phyloP scores from a whole-genome alignment of 2,797 vertebrate genomes.

The Intellagama lesueurii region DNA sequence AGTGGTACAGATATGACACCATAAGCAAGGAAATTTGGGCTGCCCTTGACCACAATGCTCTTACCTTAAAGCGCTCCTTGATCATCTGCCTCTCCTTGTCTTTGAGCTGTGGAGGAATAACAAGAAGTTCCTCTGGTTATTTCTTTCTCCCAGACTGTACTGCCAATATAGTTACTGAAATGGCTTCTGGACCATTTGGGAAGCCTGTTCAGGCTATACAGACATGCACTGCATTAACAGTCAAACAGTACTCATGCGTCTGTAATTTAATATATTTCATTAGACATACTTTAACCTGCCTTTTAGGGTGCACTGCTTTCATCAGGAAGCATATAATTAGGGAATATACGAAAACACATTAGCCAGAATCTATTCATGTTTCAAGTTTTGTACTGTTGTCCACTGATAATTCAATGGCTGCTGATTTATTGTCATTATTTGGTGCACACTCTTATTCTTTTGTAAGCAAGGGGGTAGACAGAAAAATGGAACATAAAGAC shows the following conservation, averaged over 20 bases:
- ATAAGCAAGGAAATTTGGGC: not conserved
- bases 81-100: constrained; percentile 97
- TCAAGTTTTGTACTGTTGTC: not conserved
- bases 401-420: not conserved
- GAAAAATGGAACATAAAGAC: not conserved
- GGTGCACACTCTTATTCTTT: not conserved
- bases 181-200: constrained; percentile 17
- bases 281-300: not conserved
- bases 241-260: not conserved
- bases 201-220: not conserved
- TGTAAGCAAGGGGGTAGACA: not conserved
- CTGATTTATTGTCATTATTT: not conserved
- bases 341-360: not conserved
- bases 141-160: constrained; percentile 36
- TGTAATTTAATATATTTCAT: not conserved
- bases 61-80: constrained; percentile 99
- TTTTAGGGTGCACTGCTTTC: not conserved
- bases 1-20: not conserved
- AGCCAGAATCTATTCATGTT: not conserved
- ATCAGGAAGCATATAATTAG: not conserved
- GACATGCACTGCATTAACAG: not conserved
- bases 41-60: not conserved
- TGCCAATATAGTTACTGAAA: not conserved
- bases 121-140: constrained; percentile 24
- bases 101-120: constrained; percentile 84